Evolutionary conservation across 2,113 vertebrate species (phyloP).

Genomic region (Origma solitaria): DNA sequence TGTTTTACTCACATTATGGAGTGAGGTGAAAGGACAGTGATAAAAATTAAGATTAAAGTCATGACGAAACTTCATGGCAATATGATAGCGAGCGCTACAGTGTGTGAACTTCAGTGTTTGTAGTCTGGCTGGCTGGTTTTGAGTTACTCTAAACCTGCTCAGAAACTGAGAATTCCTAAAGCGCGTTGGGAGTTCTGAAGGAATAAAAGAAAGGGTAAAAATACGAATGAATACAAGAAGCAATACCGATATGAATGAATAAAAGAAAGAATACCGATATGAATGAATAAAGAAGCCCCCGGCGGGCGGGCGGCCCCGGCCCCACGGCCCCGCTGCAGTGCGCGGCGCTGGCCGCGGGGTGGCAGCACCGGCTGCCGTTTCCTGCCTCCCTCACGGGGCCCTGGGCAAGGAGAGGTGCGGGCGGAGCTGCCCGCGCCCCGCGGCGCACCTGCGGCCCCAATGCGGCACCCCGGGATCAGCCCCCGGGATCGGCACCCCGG

Average conservation of each 20-base stretch:
- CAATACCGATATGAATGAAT: background rate
- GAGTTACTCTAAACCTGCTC: background rate
- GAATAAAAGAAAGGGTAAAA: background rate
- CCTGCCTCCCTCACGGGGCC: background rate
- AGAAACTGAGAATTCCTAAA: background rate
- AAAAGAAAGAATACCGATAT: background rate
- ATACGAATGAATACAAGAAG: background rate
- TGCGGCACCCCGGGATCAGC: background rate
- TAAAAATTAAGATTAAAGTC: background rate
- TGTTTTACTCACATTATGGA: background rate
- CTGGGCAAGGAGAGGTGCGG: background rate
- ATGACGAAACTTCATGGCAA: rapidly evolving
- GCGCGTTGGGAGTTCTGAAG: rapidly evolving
- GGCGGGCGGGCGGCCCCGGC: background rate
- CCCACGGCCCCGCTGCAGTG: background rate
- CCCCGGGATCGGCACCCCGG: background rate
- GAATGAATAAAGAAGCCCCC: background rate
- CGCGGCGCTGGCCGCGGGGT: slow-evolving; percentile 59
- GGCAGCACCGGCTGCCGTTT: slow-evolving; percentile 73
- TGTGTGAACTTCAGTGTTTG: rapidly evolving
- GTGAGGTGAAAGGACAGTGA: background rate
- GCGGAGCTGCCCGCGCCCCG: background rate
- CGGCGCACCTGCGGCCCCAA: background rate
- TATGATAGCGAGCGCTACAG: rapidly evolving
- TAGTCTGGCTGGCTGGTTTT: background rate